A percentile compares a stretch with the other conserved stretches of the same genome.
Evolutionary conservation across 2,888 invertebrate genomes (phyloP).

Genomic region (Cosmorhoe ocellata): DNA sequence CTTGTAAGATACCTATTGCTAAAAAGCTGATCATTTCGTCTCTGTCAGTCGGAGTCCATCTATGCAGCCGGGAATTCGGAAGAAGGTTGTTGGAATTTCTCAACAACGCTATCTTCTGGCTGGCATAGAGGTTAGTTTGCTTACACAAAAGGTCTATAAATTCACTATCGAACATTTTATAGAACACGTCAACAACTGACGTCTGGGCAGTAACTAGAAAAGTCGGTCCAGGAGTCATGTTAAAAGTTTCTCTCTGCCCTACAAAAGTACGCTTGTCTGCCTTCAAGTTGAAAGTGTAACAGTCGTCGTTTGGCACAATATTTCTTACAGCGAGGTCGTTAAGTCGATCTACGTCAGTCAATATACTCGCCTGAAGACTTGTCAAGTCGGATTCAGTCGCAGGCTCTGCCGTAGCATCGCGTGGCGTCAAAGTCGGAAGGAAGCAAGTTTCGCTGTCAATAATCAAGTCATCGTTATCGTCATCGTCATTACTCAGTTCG

Average conservation of each 20-base stretch:
- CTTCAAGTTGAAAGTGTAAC: slow-evolving; percentile 15
- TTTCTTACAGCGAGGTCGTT: slow-evolving; percentile 18
- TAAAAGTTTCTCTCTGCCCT: slow-evolving; percentile 21
- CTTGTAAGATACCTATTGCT: too few species aligned
- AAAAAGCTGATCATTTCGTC: too few species aligned
- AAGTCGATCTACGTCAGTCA: slow-evolving; percentile 28
- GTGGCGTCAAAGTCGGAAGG: neutral
- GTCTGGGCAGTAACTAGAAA: slow-evolving; percentile 26
- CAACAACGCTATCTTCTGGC: slow-evolving; percentile 4
- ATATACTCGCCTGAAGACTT: slow-evolving; percentile 23
- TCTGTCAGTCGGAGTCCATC: too few species aligned
- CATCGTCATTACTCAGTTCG: too few species aligned
- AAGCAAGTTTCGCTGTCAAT: too few species aligned
- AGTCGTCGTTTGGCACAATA: slow-evolving; percentile 12
- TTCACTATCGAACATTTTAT: slow-evolving; percentile 23
- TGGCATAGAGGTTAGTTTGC: slow-evolving; percentile 9
- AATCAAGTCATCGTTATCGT: too few species aligned
- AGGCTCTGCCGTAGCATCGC: slow-evolving; percentile 6
- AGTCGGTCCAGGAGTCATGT: slow-evolving; percentile 33
- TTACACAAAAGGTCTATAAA: slow-evolving; percentile 30
- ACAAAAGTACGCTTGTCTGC: neutral
- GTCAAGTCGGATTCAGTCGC: slow-evolving; percentile 7
- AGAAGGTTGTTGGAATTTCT: neutral
- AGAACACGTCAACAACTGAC: slow-evolving; percentile 19
- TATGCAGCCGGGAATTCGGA: neutral